These are phyloP conservation scores for Picus viridis DNA, from an alignment of 2,797 vertebrate species.

Conservation along the genomic window DNA sequence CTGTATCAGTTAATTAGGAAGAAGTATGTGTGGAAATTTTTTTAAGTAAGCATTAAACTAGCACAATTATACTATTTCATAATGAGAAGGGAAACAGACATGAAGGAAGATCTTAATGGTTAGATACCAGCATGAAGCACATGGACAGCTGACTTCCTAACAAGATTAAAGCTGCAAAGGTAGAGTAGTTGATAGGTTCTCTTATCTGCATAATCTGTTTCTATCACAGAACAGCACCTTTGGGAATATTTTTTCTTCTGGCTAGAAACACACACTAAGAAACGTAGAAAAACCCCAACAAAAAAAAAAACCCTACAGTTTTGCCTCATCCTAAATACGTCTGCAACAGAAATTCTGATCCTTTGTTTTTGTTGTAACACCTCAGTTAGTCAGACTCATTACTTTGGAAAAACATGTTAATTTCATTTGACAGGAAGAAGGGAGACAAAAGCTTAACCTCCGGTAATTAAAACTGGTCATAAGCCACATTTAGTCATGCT, in stretches of 20 bases:
- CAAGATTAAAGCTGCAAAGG: constrained; percentile 2
- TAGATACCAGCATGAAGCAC: neutral
- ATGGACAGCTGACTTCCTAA: neutral
- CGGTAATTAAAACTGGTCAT: neutral
- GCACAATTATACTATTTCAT: neutral
- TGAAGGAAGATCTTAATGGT: neutral
- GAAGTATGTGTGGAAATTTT: neutral
- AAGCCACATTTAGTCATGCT: neutral
- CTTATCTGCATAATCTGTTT: neutral
- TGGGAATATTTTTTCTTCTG: neutral
- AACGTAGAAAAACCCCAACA: neutral
- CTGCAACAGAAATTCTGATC: neutral
- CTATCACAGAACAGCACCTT: neutral
- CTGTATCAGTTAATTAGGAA: constrained; percentile 7
- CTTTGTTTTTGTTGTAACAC: neutral
- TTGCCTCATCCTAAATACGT: neutral
- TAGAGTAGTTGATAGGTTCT: neutral
- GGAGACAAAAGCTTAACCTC: neutral
- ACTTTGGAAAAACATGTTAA: neutral
- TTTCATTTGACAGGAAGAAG: neutral
- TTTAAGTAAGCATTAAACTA: neutral
- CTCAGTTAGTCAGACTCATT: neutral
- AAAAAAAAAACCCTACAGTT: neutral
- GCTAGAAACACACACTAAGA: neutral
- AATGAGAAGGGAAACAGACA: neutral